A percentile compares a stretch with the other conserved stretches of the same genome.
Evolutionary conservation across 2,888 invertebrate species (phyloP).

Genomic region (Agonopterix subpropinquella): DNA sequence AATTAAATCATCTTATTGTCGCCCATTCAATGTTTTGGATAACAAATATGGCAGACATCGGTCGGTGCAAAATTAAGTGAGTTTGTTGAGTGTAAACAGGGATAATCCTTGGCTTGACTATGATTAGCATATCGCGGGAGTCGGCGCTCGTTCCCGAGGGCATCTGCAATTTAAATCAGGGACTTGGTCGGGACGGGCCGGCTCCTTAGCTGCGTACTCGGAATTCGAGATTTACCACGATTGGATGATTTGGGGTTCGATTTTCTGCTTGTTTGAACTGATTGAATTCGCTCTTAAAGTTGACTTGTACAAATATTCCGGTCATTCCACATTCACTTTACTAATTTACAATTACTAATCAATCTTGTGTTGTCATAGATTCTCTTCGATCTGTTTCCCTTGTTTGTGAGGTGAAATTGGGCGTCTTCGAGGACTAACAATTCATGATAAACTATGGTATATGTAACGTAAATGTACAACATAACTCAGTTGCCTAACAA

Average conservation of each 20-base stretch:
- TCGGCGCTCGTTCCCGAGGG: conserved; percentile 65
- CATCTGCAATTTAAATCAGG: conserved; percentile 75
- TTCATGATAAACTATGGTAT: too few species aligned
- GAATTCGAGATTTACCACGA: conserved; percentile 71
- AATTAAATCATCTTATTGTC: too few species aligned
- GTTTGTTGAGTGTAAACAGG: conserved; percentile 76
- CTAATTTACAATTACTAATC: not conserved
- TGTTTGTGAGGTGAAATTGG: too few species aligned
- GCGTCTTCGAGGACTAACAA: too few species aligned
- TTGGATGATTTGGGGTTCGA: conserved; percentile 72
- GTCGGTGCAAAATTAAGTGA: conserved; percentile 71
- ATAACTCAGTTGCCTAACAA: too few species aligned
- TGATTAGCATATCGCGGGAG: conserved; percentile 75
- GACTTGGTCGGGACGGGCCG: conserved; percentile 65
- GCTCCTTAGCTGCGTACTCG: conserved; percentile 67
- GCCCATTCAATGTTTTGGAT: conserved; percentile 11
- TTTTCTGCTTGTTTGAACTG: conserved; percentile 70
- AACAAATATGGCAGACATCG: conserved; percentile 59
- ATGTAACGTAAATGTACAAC: too few species aligned
- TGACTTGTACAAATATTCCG: conserved; percentile 41
- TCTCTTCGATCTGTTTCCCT: too few species aligned
- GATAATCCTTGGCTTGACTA: conserved; percentile 74
- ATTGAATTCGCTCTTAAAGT: conserved; percentile 63
- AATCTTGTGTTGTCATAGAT: too few species aligned
- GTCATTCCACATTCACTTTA: conserved; percentile 9